A percentile compares a stretch with the other conserved stretches of the same genome.
Conservation (phyloP, 2,888 invertebrate species). For the Nemotelus pantherinus region DNA sequence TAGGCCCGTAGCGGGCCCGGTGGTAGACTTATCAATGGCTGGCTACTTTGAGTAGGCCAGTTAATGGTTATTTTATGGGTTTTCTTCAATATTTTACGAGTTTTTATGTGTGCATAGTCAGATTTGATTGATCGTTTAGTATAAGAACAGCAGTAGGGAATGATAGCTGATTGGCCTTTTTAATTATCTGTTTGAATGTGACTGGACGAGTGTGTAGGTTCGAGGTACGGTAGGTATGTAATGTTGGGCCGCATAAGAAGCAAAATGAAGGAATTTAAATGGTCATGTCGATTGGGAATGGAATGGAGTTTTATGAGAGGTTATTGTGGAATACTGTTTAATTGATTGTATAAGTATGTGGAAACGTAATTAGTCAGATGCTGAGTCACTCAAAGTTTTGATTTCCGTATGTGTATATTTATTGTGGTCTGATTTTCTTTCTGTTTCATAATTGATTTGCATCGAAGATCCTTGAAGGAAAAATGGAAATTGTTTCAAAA, state of each 20-base stretch:
- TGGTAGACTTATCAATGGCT: background rate
- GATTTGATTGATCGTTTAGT: slow-evolving; percentile 42
- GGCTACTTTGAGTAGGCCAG: slow-evolving; percentile 30
- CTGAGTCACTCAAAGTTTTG: too few species aligned
- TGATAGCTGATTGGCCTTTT: slow-evolving; percentile 33
- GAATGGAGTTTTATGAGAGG: too few species aligned
- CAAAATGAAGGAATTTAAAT: slow-evolving; percentile 8
- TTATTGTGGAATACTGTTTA: too few species aligned
- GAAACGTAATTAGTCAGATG: too few species aligned
- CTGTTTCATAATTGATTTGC: too few species aligned
- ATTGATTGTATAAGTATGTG: too few species aligned
- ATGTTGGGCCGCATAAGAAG: background rate
- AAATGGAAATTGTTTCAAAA: too few species aligned
- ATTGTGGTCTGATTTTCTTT: too few species aligned
- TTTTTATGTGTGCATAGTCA: slow-evolving; percentile 36
- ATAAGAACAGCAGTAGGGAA: slow-evolving; percentile 14
- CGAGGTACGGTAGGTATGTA: too few species aligned
- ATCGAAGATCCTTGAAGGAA: too few species aligned
- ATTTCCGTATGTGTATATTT: too few species aligned
- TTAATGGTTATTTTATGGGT: slow-evolving; percentile 42
- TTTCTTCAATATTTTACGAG: slow-evolving; percentile 40
- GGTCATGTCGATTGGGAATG: too few species aligned
- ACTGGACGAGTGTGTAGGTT: background rate
- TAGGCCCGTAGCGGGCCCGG: background rate
- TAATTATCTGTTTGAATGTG: slow-evolving; percentile 8